Conservation (phyloP, 2,888 invertebrate genomes). For the Steromphala cineraria region DNA sequence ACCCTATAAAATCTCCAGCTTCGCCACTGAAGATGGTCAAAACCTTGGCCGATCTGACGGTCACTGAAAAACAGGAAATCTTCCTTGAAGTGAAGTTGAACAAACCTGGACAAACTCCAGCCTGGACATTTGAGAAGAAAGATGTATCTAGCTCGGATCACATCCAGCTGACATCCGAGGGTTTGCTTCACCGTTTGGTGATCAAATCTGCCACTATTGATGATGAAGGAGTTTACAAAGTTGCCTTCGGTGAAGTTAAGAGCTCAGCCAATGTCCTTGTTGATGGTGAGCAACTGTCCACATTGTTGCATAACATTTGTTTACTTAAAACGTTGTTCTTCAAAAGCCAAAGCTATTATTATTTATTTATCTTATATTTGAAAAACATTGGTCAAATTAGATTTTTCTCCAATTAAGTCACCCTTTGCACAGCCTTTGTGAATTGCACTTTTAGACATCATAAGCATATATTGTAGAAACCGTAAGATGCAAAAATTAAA, state of each 20-base stretch:
- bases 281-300: slow-evolving; percentile 51
- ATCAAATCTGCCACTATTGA: slow-evolving; percentile 57
- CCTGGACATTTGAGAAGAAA: slow-evolving; percentile 87
- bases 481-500: too few relatives aligned
- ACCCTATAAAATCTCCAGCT: slow-evolving; percentile 40
- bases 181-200: slow-evolving; percentile 54
- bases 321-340: too few relatives aligned
- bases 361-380: too few relatives aligned
- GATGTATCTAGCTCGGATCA: slow-evolving; percentile 85
- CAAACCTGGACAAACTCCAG: slow-evolving; percentile 94
- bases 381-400: too few relatives aligned
- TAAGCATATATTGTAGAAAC: too few relatives aligned
- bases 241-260: slow-evolving; percentile 54
- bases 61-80: slow-evolving; percentile 76
- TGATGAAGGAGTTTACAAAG: slow-evolving; percentile 65
- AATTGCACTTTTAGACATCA: too few relatives aligned
- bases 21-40: slow-evolving; percentile 54
- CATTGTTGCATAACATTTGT: too few relatives aligned
- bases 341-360: not conserved
- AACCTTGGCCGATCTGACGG: slow-evolving; percentile 48
- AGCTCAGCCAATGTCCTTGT: slow-evolving; percentile 61
- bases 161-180: slow-evolving; percentile 89
- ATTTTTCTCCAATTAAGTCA: too few relatives aligned
- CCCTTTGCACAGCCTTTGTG: too few relatives aligned
- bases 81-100: slow-evolving; percentile 79